Evolutionary conservation across 2,797 vertebrate genomes (phyloP).

Genomic region (Microcaecilia unicolor): DNA sequence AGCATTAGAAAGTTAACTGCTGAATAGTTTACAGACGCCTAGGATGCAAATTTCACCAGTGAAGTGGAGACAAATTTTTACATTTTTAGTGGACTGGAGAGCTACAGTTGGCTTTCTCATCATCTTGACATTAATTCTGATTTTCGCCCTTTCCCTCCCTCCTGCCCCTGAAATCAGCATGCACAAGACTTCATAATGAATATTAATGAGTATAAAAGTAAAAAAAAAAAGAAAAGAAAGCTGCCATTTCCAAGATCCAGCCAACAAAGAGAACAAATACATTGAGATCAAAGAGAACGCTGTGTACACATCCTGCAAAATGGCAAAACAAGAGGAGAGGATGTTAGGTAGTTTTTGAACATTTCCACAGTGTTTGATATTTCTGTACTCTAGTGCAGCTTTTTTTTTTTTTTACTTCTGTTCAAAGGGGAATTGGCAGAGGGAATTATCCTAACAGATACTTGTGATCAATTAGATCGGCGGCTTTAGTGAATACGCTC

Average conservation of each 20-base stretch:
- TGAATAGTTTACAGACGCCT: no score
- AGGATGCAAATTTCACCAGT: no score
- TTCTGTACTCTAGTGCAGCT: constrained; percentile 13
- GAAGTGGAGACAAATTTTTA: no score
- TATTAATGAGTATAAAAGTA: constrained; percentile 13
- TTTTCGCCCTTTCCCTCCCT: neutral
- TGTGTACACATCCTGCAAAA: constrained; percentile 20
- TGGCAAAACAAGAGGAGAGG: neutral
- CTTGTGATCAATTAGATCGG: constrained; percentile 20
- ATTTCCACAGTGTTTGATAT: constrained; percentile 24
- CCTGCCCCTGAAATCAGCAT: neutral
- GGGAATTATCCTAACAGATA: constrained; percentile 18
- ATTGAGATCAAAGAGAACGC: constrained; percentile 35
- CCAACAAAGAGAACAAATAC: constrained; percentile 18
- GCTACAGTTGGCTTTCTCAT: no score
- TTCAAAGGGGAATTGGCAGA: constrained; percentile 6
- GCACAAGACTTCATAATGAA: neutral
- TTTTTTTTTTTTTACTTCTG: constrained; percentile 4
- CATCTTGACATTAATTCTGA: constrained; percentile 1
- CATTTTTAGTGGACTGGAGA: no score
- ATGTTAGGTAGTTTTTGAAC: constrained; percentile 25
- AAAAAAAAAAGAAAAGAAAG: constrained; percentile 2
- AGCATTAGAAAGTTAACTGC: no score
- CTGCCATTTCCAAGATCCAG: constrained; percentile 14
- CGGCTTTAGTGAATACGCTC: constrained; percentile 26